Base-by-base conservation (phyloP, 2,797 vertebrate species). In the Capromys pilorides region DNA sequence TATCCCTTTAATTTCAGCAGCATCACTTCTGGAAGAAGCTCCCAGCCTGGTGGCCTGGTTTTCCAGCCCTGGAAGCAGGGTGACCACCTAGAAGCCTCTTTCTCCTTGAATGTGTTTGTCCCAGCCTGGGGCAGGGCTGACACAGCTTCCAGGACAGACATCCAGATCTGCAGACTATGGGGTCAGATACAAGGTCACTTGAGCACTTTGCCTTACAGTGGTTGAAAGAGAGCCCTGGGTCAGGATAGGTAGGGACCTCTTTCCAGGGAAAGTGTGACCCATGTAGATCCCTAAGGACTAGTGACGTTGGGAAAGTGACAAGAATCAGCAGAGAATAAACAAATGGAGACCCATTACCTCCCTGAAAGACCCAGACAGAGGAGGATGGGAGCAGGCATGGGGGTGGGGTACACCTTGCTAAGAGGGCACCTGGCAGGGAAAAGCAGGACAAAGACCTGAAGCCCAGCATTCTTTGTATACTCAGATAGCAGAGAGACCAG, bases 11-110 rank as follows among this genome's bases (percentile, higher is more conserved):
- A 90, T 94, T 77, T 91, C 75, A 61, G 64, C 45, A 28, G 75
- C 2, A 16, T 75, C 33, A 80, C 87, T 96, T 93, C 80, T 71
- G 26, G 79, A 87, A 92, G 84, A 93, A 49, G 59, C 45, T 84
- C 66, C 62, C 31, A 13, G 61, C 13, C 69, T 7, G 12, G 83
- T 21, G 71, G 81, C 84, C 91, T 64, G 26, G 0, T 82, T 92
- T 92, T 67, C 88, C 26, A 49, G 62, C 18, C 61, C 36, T 3
- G 18, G 45, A 79, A 8, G 22, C 88, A 75, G 36, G 36, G n/a
- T 4, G n/a, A 24, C n/a, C 11, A 5, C 28, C 4, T 1, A 12
- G 6, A 24, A 73, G 54, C 31, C 39, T 77, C 57, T 8, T 78
- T 18, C 22, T 31, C 49, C 7, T 31, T 12, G 9, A 33, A 3